Base-by-base conservation (phyloP, 2,888 invertebrate species). In the Chrysopilus asiliformis region DNA sequence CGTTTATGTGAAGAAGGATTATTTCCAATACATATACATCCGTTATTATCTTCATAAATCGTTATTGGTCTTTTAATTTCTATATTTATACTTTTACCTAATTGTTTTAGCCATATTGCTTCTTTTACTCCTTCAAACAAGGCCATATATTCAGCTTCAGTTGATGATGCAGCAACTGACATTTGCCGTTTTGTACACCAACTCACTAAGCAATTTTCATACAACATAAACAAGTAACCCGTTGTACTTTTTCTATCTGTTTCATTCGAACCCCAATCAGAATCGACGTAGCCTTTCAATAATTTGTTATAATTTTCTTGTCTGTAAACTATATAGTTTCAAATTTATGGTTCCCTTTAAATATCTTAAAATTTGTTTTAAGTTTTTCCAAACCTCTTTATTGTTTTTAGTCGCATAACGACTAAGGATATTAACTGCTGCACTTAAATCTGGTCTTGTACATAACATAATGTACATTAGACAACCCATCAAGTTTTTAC, bases 321-420 rank as follows among this genome's bases (percentile, higher is more conserved):
- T 14, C 8, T 26, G 34, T 38, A 45, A 12, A n/a, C 34, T 34
- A n/a, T n/a, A n/a, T n/a, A 43, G 28, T 36, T 40, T 41, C 5
- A 41, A n/a, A 30, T 40, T 28, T 7, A 34, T 10, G 3, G 34
- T 31, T n/a, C 36, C 35, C 27, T 36, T 39, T 30, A 40, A 25
- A 26, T 31, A 40, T 13, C 36, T 32, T 17, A 6, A 32, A 16
- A 45, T 40, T 31, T 45, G 34, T 46, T 48, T 45, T 6, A 46
- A 34, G 22, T 38, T 43, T 39, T 47, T 41, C 46, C 49, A 48
- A 29, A 49, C 14, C 34, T 48, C 45, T 30, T 37, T 45, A 24
- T 44, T 49, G 24, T 46, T 47, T 14, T 47, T 45, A 29, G 49
- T 39, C 36, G 40, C 39, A 36, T 32, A 38, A n/a, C 36, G 36